A percentile compares a stretch with the other conserved stretches of the same genome.
phyloP scores from a whole-genome alignment of 2,113 vertebrate species.

The Chaetops frenatus region DNA sequence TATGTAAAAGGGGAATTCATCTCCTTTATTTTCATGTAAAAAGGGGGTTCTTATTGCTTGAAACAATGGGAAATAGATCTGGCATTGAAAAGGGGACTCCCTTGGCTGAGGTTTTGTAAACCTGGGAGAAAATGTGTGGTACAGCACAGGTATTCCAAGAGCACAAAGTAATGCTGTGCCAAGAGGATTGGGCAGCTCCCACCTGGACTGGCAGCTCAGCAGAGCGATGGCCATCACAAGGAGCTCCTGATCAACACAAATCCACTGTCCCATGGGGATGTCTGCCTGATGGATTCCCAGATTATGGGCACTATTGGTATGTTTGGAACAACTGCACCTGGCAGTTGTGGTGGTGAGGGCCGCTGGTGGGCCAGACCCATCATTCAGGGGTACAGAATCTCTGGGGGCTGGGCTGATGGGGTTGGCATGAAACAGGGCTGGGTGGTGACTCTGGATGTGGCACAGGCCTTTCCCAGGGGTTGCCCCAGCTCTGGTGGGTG shows the following conservation, averaged over 20 bases:
- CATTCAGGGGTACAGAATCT: neutral
- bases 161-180: fast-evolving
- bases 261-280: neutral
- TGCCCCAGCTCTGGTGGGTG: neutral
- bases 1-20: neutral
- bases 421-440: neutral
- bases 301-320: fast-evolving
- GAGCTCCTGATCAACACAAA: neutral
- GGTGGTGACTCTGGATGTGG: neutral
- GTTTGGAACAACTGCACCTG: neutral
- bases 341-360: neutral
- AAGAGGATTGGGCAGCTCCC: neutral
- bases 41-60: neutral
- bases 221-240: fast-evolving
- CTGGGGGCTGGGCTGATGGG: neutral
- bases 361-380: neutral
- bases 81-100: neutral
- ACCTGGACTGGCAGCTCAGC: neutral
- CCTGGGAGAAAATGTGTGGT: neutral
- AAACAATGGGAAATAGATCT: neutral
- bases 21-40: neutral
- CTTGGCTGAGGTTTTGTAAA: neutral
- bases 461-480: neutral
- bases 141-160: too few relatives aligned
- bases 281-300: neutral